Base-by-base conservation (phyloP, 2,113 vertebrate species). In the Amazona vittata region DNA sequence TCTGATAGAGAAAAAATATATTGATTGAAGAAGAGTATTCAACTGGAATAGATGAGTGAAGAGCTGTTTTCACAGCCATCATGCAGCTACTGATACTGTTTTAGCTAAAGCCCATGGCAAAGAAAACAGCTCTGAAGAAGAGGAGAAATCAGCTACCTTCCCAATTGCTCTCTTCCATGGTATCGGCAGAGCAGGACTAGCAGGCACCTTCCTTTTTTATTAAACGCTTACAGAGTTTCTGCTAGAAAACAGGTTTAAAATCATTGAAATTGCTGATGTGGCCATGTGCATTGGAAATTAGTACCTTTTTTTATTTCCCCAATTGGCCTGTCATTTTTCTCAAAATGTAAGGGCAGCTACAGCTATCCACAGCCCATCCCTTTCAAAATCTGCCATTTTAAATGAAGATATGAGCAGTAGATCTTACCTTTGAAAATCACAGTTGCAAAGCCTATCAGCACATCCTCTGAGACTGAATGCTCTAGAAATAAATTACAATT, bases 191-290 rank as follows among this genome's bases (percentile, higher is more conserved):
- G 43, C 31, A 69, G 24, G 82, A 89, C 63, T 50, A 88, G 75
- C 55, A 86, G 77, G 26, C 53, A 84, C 77, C 83, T 91, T 74
- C 18, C 59, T 75, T 78, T 88, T 63, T n/a, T 6, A 84, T 91
- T 89, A 86, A 90, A 95, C 65, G 49, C 43, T 89, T 90, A 76
- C 28, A 75, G 31, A 83, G 53, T 37, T 93, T 85, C 71, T 93
- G 57, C 65, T 89, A 46, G 33, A 87, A 75, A 86, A 70, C 20
- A 73, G 28, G 22, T 46, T 92, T 84, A 39, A 95, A 92, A 77
- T 83, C 65, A 78, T 33, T 71, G 9, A 69, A 87, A 76, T 31
- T 50, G 74, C 77, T 84, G 69, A 74, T 91, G 89, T 76, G 70
- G 52, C 52, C 71, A 41, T 65, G 63, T 62, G 71, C n/a, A 78